Base-by-base conservation (phyloP, 2,113 vertebrate genomes). In the Cyanoramphus novaezelandiae region DNA sequence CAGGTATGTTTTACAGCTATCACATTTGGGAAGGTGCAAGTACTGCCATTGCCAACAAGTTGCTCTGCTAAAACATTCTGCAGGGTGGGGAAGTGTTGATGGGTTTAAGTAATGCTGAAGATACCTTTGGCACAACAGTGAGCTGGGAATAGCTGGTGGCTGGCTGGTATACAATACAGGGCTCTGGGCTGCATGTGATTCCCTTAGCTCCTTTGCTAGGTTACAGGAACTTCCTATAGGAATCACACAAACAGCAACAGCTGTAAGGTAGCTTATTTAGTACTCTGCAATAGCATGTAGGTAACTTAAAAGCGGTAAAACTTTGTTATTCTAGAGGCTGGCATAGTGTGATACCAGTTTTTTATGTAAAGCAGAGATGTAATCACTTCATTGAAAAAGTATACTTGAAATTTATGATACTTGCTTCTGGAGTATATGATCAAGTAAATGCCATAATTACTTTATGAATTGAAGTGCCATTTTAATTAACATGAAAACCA, bases 1-100 rank as follows among this genome's bases (percentile, higher is more conserved):
- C 46, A 82, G 76, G 81, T 83, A 49, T 46, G 52, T 62, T 94
- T 88, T 86, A 68, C n/a, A 84, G 84, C 52, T 59, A 28, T 65
- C 69, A 49, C 46, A 57, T 64, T 64, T 49, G 24, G 59, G 60
- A 50, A 86, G 74, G 67, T 17, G 21, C 11, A 68, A 47, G 13
- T 17, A n/a, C n/a, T 37, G n/a, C 16, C 17, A 15, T 41, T 78
- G 55, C 18, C n/a, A 27, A 29, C 65, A 64, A 87, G 53, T 60
- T 0, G 0, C 9, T 53, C 53, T 23, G 31, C 53, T 79, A n/a
- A 31, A 78, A 20, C 3, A 17, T 13, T 47, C 31, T 37, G 43
- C 44, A 69, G 52, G 33, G 57, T 59, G 57, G 9, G 19, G 57
- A 59, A 59, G 21, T 59, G 21, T 59, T 23, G 14, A 35, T 24